These are phyloP conservation scores for Sycophila texana DNA, from an alignment of 2,888 invertebrate species.

Conservation along the genomic window DNA sequence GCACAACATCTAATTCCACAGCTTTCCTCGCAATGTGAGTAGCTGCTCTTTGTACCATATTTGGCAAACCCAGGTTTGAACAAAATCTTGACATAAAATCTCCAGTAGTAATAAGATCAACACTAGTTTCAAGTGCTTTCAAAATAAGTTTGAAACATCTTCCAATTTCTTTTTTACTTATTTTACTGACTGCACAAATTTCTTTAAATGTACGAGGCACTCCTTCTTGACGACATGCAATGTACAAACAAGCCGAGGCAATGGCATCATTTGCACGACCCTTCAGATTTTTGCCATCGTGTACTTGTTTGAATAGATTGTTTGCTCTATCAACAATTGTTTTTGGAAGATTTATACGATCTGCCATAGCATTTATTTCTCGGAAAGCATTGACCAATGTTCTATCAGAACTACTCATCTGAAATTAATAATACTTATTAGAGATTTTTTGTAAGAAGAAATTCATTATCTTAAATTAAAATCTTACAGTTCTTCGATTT, in stretches of 20 bases:
- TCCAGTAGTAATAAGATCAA: conserved; percentile 97
- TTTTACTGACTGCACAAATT: conserved; percentile 99
- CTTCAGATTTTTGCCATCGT: conserved; percentile 96
- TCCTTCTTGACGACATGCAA: conserved; percentile 98
- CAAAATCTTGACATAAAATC: conserved; percentile 99
- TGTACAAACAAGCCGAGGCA: conserved; percentile 98
- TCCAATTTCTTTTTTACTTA: conserved; percentile 99
- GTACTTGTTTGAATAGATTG: conserved; percentile 98
- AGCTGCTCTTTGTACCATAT: conserved; percentile 93
- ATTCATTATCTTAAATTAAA: not conserved
- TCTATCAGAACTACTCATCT: conserved; percentile 97
- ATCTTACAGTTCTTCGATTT: conserved; percentile 79
- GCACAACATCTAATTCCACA: conserved; percentile 97
- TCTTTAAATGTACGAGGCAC: conserved; percentile 99
- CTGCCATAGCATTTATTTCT: conserved; percentile 98
- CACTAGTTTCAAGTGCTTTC: conserved; percentile 96
- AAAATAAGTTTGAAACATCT: conserved; percentile 97
- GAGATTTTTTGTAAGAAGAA: not conserved
- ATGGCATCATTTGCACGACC: conserved; percentile 98
- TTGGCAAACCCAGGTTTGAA: conserved; percentile 93
- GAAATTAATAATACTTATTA: conserved; percentile 74
- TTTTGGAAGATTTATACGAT: conserved; percentile 96
- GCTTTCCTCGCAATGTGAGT: conserved; percentile 98
- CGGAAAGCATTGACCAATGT: conserved; percentile 96
- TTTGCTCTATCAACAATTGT: conserved; percentile 98